Evolutionary conservation across 2,888 invertebrate genomes (phyloP), one percentile per base, ranked within the genome.

Genomic region (Leptopilina drosophilae): DNA sequence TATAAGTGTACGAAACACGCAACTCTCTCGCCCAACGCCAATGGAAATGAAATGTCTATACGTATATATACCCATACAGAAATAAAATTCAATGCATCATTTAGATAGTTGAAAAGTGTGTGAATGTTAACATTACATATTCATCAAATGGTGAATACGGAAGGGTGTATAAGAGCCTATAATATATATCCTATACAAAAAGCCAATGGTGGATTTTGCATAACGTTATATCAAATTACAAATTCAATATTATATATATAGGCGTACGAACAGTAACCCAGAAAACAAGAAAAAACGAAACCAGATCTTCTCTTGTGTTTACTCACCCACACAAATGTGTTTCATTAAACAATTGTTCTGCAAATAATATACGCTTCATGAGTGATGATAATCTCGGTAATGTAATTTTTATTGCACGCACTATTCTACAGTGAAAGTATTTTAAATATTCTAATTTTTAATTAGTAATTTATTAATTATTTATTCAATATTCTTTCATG

Each of bases 61-160:
- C 8, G 1, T 42, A 42, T 1, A 42, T 53, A 46, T 46, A 46
- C 66, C 33, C 33, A 33, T 33, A 33, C 33, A 33, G 33, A 2
- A 33, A 33, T 33, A 33, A 33, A 66, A 73, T 40, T 73, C 53
- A 73, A 73, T 73, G 53, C 69, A 73, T 73, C 69, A 73, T 53
- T 56, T 53, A 56, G 56, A 73, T 73, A 56, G 56, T 46, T 73
- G 14, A 56, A 33, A 14, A 5, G 56, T 11, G 12, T 56, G n/a
- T 26, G 26, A 56, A 56, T 73, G 67, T 20, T 15, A 67, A 40
- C 12, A 46, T 42, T 49, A 20, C n/a, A 56, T 53, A 73, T 73
- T n/a, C 56, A 53, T 26, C 15, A 12, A 33, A 33, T 4, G 6
- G 0, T 8, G 42, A 42, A 64, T 64, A 40, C 64, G 64, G 64